Evolutionary conservation across 2,888 invertebrate genomes (phyloP).

Genomic region (Drosophila macrospina): DNA sequence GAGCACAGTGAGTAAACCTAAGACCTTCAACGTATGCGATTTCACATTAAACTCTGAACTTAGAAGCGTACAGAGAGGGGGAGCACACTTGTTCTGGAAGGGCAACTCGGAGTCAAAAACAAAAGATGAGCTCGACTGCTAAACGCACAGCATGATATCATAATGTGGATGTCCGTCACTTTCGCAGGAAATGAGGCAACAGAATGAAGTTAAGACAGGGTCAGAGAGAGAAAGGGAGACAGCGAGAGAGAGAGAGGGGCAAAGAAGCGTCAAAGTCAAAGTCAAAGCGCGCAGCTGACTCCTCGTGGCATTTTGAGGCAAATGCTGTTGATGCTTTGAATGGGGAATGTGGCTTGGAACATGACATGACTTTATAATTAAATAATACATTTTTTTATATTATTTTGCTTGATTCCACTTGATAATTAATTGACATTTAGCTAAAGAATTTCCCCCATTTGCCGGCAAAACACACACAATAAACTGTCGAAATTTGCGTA

Average conservation of each 20-base stretch:
- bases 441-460: constrained; percentile 63
- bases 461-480: constrained; percentile 15
- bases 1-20: constrained; percentile 19
- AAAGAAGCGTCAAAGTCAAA: constrained; percentile 19
- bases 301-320: constrained; percentile 17
- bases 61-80: constrained; percentile 16
- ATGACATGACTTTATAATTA: constrained; percentile 77
- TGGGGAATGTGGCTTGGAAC: constrained; percentile 33
- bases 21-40: constrained; percentile 28
- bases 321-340: constrained; percentile 44
- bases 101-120: constrained; percentile 31
- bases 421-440: constrained; percentile 79
- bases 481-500: constrained; percentile 59
- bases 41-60: constrained; percentile 49
- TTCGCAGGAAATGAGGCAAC: constrained; percentile 78
- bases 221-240: too few species aligned
- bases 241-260: constrained; percentile 4
- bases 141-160: constrained; percentile 71
- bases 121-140: constrained; percentile 43
- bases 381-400: too few species aligned
- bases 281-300: too few species aligned
- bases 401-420: too few species aligned
- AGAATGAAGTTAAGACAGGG: constrained; percentile 35
- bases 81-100: background rate
- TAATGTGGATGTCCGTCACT: constrained; percentile 66